Percentiles rank a stretch among this genome's conserved stretches.
phyloP scores from a whole-genome alignment of 2,113 vertebrate species.

The Emydocephalus ijimae region DNA sequence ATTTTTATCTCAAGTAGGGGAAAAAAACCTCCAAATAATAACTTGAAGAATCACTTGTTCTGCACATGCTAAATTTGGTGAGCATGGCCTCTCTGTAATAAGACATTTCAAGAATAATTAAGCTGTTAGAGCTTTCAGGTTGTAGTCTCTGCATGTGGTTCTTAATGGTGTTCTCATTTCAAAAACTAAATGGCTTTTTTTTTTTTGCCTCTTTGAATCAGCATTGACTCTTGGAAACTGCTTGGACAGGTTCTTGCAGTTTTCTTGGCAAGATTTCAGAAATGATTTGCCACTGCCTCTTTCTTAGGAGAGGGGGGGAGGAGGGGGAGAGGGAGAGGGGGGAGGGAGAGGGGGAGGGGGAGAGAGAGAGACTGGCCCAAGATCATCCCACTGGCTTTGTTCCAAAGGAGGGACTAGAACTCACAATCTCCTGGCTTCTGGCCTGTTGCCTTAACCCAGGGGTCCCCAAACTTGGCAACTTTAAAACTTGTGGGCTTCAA shows the following conservation, averaged over 20 bases:
- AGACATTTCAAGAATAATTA: constrained; percentile 53
- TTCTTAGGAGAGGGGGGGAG: background rate
- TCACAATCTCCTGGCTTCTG: background rate
- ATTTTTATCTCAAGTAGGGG: background rate
- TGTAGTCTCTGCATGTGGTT: constrained; percentile 51
- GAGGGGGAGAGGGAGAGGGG: rapidly evolving
- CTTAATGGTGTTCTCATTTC: constrained; percentile 48
- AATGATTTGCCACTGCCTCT: background rate
- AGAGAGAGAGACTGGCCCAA: background rate
- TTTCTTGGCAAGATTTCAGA: background rate
- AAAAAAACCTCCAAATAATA: background rate
- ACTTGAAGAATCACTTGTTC: constrained; percentile 15
- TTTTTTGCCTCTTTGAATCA: background rate
- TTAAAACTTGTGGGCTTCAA: no score
- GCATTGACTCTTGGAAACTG: background rate
- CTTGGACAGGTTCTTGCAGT: background rate
- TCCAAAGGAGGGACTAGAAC: background rate
- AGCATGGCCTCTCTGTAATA: constrained; percentile 37
- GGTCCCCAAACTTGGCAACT: no score
- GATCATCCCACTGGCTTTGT: background rate
- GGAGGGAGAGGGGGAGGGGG: rapidly evolving
- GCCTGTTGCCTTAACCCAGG: background rate
- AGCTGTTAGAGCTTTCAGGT: constrained; percentile 43
- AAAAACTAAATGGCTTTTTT: background rate
- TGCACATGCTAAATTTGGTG: constrained; percentile 13